Base-by-base conservation (phyloP, 2,888 invertebrate genomes). In the Hylaea fasciaria region DNA sequence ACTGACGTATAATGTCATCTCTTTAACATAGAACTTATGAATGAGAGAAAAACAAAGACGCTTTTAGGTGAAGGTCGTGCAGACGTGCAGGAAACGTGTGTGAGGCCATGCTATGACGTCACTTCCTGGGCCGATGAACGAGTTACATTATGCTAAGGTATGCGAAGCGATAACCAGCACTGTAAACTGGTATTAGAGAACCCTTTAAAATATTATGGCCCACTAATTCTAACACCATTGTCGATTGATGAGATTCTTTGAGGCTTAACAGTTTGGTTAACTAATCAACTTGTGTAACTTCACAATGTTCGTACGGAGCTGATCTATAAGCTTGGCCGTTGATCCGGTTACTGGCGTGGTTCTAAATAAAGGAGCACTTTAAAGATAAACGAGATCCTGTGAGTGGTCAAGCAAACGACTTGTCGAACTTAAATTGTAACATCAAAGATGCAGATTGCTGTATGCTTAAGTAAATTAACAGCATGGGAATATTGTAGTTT, bases 61-160 rank as follows among this genome's bases (percentile, higher is more conserved):
- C 79, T 83, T 85, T 81, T 82, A 77, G 89, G 87, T 87, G 87
- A 90, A 90, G 90, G 90, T 85, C 86, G 77, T 73, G 81, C 77
- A 76, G 82, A 82, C 78, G 72, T 71, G 74, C 82, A 85, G 85
- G 85, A 86, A 85, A 63, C 78, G 76, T 76, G 73, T 77, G 77
- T 78, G 80, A 77, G 82, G 85, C 79, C 78, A 39, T 14, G 22
- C 49, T 70, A 54, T 87, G 86, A 89, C 88, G 87, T 89, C 87
- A 89, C 73, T 83, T 90, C 89, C 90, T 77, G 80, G 74, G 81
- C 82, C 77, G 77, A 78, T 81, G 82, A 82, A 83, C 82, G 78
- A 77, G 73, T 77, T 71, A 74, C 74, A 74, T 74, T 70, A 68
- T 70, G 60, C 61, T 66, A 73, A 78, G 76, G 77, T 72, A 81